Base-by-base conservation (phyloP, 2,797 vertebrate species). In the Myotis pilosus region DNA sequence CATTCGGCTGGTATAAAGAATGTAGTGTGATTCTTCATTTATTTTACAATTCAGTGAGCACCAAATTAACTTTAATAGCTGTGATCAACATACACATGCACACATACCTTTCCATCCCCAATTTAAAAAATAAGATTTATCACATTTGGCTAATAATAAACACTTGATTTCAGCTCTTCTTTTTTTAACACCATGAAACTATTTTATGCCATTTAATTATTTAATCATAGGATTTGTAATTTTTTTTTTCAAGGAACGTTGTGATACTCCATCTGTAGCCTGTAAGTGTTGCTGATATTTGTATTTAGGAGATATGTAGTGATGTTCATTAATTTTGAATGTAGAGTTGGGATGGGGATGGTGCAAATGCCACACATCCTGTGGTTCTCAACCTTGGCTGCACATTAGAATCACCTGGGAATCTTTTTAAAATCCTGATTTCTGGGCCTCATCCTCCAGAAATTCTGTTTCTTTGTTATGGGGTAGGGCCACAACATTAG, bases 131-230 rank as follows among this genome's bases (percentile, higher is more conserved):
- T 44, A 74, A 69, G 23, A 74, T 89, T 90, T 96, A 88, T 94
- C 79, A 87, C n/a, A 85, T 95, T 88, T 53, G 53, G 53, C 55
- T 95, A 92, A 95, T 87, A 93, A 94, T 87, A 95, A 94, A 95
- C 57, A 72, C 15, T 95, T 92, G 2, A 78, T 57, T 66, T 89
- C 7, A 44, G 69, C 20, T 75, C 8, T 76, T 91, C 66, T 41
- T 92, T 82, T 62, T 25, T 80, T 62, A 94, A 78, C 28, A 90
- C 8, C 0, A 11, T 75, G 33, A 30, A 90, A 92, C 74, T 95
- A 80, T 93, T 95, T 96, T 60, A 33, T 53, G 17, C 5, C 6
- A 82, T 57, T 84, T 74, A 71, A 69, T 84, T 55, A 64, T 89
- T 93, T 90, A 87, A 89, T 72, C 28, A 74, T 20, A 84, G 41